phyloP scores from a whole-genome alignment of 2,888 invertebrate genomes.

The Drosophila pullipes region DNA sequence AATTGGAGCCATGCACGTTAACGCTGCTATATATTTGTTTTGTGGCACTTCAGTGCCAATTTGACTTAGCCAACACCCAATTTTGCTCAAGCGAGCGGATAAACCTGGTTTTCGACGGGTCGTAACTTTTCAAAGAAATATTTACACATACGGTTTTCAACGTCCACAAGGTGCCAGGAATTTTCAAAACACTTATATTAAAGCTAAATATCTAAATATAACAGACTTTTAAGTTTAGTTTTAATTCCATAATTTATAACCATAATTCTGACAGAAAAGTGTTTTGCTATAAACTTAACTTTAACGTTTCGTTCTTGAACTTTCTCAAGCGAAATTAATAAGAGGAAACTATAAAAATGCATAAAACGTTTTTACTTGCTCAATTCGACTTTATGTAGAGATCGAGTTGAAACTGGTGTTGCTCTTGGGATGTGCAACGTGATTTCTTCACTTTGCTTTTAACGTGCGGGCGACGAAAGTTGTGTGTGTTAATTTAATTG shows the following conservation, averaged over 20 bases:
- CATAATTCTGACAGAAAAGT: not conserved
- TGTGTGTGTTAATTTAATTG: conserved; percentile 50
- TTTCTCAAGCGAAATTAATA: conserved; percentile 9
- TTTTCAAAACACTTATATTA: too few relatives aligned
- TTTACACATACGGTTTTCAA: not conserved
- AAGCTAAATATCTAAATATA: not conserved
- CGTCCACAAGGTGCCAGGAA: not conserved
- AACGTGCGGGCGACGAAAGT: conserved; percentile 12
- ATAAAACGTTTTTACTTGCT: conserved; percentile 13
- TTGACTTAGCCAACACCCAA: conserved; percentile 39
- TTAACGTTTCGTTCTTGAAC: conserved; percentile 6
- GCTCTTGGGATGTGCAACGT: conserved; percentile 26
- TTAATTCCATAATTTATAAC: not conserved
- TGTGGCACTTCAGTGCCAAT: conserved; percentile 23
- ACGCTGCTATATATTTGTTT: not conserved
- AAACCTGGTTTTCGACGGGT: conserved; percentile 29
- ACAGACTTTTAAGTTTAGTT: not conserved
- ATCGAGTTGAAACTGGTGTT: not conserved
- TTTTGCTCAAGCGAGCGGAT: conserved; percentile 29
- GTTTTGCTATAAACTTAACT: conserved; percentile 1
- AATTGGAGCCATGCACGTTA: not conserved
- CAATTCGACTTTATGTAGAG: conserved; percentile 8
- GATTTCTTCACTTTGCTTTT: not conserved
- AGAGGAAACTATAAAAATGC: conserved; percentile 16
- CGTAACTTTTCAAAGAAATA: not conserved